These are phyloP conservation scores for Cataglyphis livida DNA, from an alignment of 2,888 invertebrate species.

Conservation along the genomic window DNA sequence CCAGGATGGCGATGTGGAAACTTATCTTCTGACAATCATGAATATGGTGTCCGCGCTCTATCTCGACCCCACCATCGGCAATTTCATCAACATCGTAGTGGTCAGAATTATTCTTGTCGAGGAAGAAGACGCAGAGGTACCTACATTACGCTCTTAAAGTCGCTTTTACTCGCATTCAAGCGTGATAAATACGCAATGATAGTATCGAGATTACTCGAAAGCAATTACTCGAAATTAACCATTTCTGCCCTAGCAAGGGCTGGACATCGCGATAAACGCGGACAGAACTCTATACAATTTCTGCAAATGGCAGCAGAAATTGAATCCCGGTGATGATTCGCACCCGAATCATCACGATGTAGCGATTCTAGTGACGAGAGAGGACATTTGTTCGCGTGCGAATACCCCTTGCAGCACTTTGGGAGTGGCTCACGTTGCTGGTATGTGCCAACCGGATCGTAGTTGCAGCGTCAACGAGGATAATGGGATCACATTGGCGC, in stretches of 20 bases:
- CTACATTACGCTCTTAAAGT: conserved; percentile 63
- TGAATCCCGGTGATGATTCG: conserved; percentile 91
- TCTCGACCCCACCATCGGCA: conserved; percentile 95
- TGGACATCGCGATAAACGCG: conserved; percentile 93
- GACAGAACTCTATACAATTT: conserved; percentile 94
- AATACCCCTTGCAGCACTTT: conserved; percentile 87
- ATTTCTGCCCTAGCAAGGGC: conserved; percentile 85
- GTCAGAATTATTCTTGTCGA: conserved; percentile 94
- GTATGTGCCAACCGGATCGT: conserved; percentile 88
- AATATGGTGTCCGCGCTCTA: conserved; percentile 96
- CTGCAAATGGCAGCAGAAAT: conserved; percentile 90
- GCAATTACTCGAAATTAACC: conserved; percentile 27
- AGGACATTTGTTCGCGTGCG: conserved; percentile 87
- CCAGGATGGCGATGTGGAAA: conserved; percentile 92
- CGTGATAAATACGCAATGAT: conserved; percentile 7
- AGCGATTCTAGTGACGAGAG: conserved; percentile 93
- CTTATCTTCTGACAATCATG: conserved; percentile 96
- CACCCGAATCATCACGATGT: conserved; percentile 97
- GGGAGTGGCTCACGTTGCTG: conserved; percentile 90
- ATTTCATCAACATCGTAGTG: conserved; percentile 95
- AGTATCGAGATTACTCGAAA: not conserved
- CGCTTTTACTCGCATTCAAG: not conserved
- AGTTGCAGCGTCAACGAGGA: conserved; percentile 90
- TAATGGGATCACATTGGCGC: conserved; percentile 88
- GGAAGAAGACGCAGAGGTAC: conserved; percentile 87